Conservation (phyloP, 2,888 invertebrate genomes). For the Tillus elongatus region DNA sequence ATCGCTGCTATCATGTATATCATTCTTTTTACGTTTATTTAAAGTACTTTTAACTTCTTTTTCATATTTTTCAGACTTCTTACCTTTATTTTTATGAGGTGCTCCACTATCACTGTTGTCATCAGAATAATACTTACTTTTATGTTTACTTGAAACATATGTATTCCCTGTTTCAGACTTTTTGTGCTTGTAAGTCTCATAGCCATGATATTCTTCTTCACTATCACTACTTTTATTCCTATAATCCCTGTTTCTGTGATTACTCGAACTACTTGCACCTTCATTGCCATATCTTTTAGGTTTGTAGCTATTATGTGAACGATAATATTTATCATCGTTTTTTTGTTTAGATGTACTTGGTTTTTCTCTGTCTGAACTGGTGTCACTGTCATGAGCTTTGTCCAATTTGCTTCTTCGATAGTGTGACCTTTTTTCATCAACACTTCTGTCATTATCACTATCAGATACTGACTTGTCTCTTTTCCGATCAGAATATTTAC, state of each 20-base stretch:
- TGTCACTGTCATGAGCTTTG: not conserved
- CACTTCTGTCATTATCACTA: not conserved
- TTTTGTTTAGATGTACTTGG: not conserved
- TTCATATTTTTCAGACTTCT: slow-evolving; percentile 6
- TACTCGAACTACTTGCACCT: not conserved
- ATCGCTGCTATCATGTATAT: no score
- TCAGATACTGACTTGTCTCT: no score
- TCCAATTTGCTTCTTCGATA: not conserved
- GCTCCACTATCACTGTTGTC: not conserved
- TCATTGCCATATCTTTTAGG: not conserved
- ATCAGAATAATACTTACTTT: not conserved
- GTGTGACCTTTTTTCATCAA: not conserved
- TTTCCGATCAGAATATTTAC: not conserved
- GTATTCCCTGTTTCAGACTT: not conserved
- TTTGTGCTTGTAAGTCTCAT: not conserved
- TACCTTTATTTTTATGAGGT: not conserved
- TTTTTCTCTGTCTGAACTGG: not conserved
- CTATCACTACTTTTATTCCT: not conserved
- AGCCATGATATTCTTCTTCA: not conserved
- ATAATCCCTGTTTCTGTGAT: not conserved
- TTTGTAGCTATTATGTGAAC: not conserved
- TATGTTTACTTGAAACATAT: not conserved
- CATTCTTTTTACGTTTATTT: no score
- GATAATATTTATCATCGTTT: not conserved
- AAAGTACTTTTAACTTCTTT: no score